These are phyloP conservation scores for Chaetoderma sp. DNA, from an alignment of 2,888 invertebrate genomes.

Conservation along the genomic window DNA sequence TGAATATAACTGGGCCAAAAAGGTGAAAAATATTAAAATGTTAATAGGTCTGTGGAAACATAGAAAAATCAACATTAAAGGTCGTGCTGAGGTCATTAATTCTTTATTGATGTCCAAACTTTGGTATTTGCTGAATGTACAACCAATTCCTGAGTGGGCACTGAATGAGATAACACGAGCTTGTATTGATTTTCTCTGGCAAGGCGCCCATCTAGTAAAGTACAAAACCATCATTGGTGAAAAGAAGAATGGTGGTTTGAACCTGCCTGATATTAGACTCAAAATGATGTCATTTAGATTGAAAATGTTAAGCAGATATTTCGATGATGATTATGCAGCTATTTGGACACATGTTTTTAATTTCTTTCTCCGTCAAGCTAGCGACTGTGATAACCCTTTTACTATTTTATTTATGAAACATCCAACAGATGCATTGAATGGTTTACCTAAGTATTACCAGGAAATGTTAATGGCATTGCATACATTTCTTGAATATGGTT, in stretches of 20 bases:
- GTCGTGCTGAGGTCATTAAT: not conserved
- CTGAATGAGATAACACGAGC: not conserved
- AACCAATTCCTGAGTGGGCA: not conserved
- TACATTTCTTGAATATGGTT: not conserved
- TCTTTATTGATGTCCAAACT: not conserved
- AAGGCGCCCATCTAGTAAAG: not conserved
- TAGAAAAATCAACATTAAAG: not conserved
- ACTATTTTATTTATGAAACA: not conserved
- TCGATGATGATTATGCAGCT: not conserved
- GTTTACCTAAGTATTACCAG: not conserved
- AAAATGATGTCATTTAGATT: not conserved
- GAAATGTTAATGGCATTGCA: not conserved
- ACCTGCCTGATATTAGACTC: not conserved
- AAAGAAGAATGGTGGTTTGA: not conserved
- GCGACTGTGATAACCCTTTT: not conserved
- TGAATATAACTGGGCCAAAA: not conserved
- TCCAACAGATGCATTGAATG: not conserved
- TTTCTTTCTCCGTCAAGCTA: not conserved
- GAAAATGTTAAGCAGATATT: not conserved
- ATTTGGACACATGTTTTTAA: not conserved
- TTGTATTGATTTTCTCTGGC: not conserved
- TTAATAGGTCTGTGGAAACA: slow-evolving; percentile 3
- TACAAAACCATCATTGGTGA: not conserved
- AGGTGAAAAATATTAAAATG: not conserved
- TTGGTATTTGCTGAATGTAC: not conserved